Evolutionary conservation across 1,140 invertebrate species (phyloP), one percentile per base, ranked within the genome.

Genomic region (Hydropsyche tenuis): DNA sequence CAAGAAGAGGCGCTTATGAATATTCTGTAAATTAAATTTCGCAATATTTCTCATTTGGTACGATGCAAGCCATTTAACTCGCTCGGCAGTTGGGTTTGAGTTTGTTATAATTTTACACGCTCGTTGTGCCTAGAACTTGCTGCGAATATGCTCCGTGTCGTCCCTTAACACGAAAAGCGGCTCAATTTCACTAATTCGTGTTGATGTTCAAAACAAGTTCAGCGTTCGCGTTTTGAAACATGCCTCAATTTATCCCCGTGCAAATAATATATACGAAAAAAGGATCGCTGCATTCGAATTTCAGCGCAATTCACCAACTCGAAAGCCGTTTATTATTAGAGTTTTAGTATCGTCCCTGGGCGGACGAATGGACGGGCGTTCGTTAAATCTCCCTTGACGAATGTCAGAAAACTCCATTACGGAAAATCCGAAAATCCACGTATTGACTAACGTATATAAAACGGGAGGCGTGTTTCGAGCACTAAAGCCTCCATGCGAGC

Each of bases 1-100:
- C 23, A 30, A 16, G 60, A 16, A 27, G 25, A 43, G 63, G n/a
- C 1, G 63, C 14, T 65, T 65, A 65, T 65, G 63, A 65, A 65
- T 65, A 65, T 43, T 65, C 42, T 3, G 37, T 5, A 43, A 7
- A 65, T 65, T 42, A 43, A 65, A 43, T 65, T 65, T n/a, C 27
- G 42, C 63, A 65, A 65, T 65, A 65, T 65, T 65, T 23, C 63
- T 65, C 63, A 65, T 65, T 65, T 43, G 37, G 63, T 22, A 14
- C 30, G 30, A 43, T 65, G 63, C 63, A 65, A 45, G 63, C 63
- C 37, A 65, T 65, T 65, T 65, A 65, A 65, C 16, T 25, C 23
- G 60, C 23, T 63, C 60, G 27, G 60, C 23, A 63, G 60, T 65
- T 65, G 63, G 20, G 63, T 65, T 65, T 65, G 63, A 43, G 63